Evolutionary conservation across 2,888 invertebrate genomes (phyloP).

Genomic region (Cataglyphis altisquamis): DNA sequence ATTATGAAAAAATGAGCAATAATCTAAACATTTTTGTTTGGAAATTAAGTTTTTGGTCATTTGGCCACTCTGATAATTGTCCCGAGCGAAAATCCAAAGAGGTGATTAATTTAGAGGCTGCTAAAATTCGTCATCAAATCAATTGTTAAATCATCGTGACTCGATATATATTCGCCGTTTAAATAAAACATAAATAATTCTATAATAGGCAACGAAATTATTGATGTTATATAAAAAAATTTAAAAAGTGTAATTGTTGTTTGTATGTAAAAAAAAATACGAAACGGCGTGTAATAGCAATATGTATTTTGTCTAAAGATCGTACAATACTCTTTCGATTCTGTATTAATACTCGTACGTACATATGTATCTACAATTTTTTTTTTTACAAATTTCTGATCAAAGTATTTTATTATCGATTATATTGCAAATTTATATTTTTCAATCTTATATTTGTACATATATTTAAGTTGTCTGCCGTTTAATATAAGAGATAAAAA

Average conservation of each 20-base stretch:
- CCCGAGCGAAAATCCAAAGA: background rate
- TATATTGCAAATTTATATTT: constrained; percentile 13
- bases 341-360: background rate
- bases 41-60: background rate
- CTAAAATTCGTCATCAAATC: constrained; percentile 3
- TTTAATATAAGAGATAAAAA: constrained; percentile 30
- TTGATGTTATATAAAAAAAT: constrained; percentile 31
- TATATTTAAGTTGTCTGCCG: background rate
- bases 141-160: background rate
- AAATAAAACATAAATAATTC: background rate
- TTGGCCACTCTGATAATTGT: background rate
- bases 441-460: constrained; percentile 1
- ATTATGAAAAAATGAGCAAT: background rate
- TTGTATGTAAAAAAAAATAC: constrained; percentile 13
- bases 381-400: constrained; percentile 57
- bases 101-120: background rate
- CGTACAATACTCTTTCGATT: background rate
- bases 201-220: background rate
- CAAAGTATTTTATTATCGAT: constrained; percentile 49
- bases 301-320: constrained; percentile 26
- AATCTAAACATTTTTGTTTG: background rate
- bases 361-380: constrained; percentile 55
- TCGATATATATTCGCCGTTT: constrained; percentile 16
- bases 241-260: constrained; percentile 16
- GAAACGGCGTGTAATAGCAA: constrained; percentile 44